These are phyloP conservation scores for Scytalopus superciliaris DNA, from an alignment of 2,113 vertebrate species.

Conservation along the genomic window DNA sequence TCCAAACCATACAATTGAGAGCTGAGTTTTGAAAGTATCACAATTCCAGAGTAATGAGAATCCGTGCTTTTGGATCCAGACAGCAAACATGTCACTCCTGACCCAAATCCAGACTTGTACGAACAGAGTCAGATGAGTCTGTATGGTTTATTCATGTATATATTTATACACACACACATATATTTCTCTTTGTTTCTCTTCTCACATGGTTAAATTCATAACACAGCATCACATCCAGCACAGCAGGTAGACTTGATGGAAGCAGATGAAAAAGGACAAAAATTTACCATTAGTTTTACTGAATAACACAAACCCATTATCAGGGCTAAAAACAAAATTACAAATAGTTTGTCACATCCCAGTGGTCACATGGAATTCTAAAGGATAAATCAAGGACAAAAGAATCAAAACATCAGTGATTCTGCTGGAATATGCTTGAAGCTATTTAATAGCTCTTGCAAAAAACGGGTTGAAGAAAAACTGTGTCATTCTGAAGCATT, in stretches of 20 bases:
- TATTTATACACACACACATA: rapidly evolving
- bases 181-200: not conserved
- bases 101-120: not conserved
- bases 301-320: not conserved
- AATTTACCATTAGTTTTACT: not conserved
- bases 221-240: not conserved
- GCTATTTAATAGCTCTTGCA: not conserved
- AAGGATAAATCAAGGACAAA: not conserved
- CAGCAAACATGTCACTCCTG: not conserved
- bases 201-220: not conserved
- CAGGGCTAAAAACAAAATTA: not conserved
- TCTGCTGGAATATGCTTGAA: not conserved
- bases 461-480: not conserved
- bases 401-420: not conserved
- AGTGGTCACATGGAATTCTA: not conserved
- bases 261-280: not conserved
- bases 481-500: not conserved
- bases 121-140: not conserved
- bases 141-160: not conserved
- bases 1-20: not conserved
- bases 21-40: not conserved
- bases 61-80: not conserved
- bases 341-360: not conserved
- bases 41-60: not conserved
- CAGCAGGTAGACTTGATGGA: not conserved